phyloP scores from a whole-genome alignment of 2,113 vertebrate genomes.

The Mellivora capensis region DNA sequence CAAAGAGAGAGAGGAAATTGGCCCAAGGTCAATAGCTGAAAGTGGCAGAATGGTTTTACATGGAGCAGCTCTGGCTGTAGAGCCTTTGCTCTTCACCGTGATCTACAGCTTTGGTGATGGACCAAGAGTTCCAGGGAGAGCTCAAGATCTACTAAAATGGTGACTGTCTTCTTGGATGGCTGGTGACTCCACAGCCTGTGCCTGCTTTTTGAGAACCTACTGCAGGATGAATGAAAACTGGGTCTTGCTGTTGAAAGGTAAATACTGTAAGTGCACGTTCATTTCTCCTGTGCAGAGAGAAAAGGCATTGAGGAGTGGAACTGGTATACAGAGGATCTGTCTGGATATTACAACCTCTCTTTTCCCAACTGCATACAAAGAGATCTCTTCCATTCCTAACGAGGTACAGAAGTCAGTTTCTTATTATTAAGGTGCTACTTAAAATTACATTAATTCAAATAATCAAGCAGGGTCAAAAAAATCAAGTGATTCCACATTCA shows the following conservation, averaged over 20 bases:
- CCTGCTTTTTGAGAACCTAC: not conserved
- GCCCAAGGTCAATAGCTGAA: not conserved
- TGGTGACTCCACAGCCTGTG: not conserved
- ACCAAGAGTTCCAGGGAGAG: not conserved
- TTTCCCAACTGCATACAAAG: not conserved
- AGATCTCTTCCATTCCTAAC: not conserved
- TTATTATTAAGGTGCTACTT: not conserved
- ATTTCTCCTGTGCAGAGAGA: not conserved
- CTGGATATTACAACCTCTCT: not conserved
- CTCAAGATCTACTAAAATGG: not conserved
- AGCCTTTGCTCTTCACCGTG: not conserved
- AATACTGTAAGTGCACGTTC: not conserved
- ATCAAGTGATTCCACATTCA: not conserved
- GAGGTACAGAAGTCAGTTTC: not conserved
- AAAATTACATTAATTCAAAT: not conserved
- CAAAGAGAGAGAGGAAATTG: not conserved
- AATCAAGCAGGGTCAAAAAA: not conserved
- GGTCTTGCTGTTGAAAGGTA: not conserved
- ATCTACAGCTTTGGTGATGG: not conserved
- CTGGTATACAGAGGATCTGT: not conserved
- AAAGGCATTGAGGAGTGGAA: not conserved
- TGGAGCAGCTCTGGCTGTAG: accelerated
- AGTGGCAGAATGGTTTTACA: not conserved
- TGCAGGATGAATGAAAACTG: not conserved
- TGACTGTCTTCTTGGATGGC: not conserved